phyloP scores from a whole-genome alignment of 2,113 vertebrate genomes.

The Baryphthengus martii region DNA sequence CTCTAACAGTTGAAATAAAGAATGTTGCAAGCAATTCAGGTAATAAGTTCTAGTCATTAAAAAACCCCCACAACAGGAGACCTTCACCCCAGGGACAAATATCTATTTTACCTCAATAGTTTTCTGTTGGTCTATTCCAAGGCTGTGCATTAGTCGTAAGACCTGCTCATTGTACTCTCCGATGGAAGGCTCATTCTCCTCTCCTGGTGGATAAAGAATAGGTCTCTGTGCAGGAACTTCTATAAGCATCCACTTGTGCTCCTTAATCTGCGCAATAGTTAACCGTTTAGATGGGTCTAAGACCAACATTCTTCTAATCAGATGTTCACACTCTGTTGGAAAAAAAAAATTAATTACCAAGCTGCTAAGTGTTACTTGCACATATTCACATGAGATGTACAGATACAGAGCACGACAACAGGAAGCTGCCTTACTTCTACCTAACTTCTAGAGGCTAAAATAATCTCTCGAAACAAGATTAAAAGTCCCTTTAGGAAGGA shows the following conservation, averaged over 20 bases:
- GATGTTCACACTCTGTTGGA: constrained; percentile 91
- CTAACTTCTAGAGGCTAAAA: not conserved
- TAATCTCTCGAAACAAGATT: not conserved
- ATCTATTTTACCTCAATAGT: constrained; percentile 88
- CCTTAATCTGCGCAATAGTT: constrained; percentile 93
- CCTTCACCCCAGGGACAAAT: not conserved
- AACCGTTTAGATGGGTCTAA: constrained; percentile 93
- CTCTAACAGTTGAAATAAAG: not conserved
- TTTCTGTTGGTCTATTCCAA: constrained; percentile 97
- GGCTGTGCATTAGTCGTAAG: constrained; percentile 94
- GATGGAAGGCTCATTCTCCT: constrained; percentile 80
- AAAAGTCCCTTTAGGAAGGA: not conserved
- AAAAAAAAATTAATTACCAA: not conserved
- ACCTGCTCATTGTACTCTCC: constrained; percentile 96
- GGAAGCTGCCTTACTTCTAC: not conserved
- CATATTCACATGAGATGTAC: not conserved
- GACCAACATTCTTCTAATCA: constrained; percentile 96
- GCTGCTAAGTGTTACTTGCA: not conserved
- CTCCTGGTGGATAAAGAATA: constrained; percentile 82
- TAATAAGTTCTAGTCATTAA: not conserved
- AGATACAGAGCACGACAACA: not conserved
- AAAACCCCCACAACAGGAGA: not conserved
- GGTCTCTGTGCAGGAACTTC: constrained; percentile 90
- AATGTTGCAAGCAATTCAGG: not conserved
- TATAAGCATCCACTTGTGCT: constrained; percentile 96